These are phyloP conservation scores for Vanessa tameamea DNA, from an alignment of 1,140 invertebrate genomes.

Conservation along the genomic window DNA sequence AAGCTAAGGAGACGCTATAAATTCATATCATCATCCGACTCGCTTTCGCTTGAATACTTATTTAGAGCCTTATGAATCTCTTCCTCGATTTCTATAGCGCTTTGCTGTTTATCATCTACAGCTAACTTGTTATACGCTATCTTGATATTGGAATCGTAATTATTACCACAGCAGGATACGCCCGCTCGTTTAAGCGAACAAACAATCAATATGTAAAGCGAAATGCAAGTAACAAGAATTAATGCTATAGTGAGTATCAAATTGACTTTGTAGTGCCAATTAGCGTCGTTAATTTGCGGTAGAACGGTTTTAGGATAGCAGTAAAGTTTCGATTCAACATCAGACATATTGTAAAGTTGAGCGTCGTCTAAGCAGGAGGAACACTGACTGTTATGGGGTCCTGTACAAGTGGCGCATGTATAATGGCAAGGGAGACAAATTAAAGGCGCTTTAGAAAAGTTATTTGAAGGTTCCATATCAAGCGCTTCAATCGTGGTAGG, in stretches of 20 bases:
- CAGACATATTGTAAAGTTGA: slow-evolving; percentile 59
- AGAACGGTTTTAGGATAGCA: slow-evolving; percentile 68
- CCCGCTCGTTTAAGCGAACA: slow-evolving; percentile 51
- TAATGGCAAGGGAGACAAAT: slow-evolving; percentile 72
- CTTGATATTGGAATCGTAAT: slow-evolving; percentile 64
- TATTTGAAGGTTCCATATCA: slow-evolving; percentile 61
- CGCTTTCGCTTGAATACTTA: slow-evolving; percentile 64
- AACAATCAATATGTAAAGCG: slow-evolving; percentile 51
- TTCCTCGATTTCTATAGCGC: slow-evolving; percentile 68
- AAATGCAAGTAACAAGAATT: slow-evolving; percentile 48
- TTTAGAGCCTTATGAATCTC: slow-evolving; percentile 71
- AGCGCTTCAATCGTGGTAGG: slow-evolving; percentile 57
- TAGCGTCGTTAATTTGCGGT: slow-evolving; percentile 58
- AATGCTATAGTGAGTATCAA: slow-evolving; percentile 53
- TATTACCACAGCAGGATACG: slow-evolving; percentile 47
- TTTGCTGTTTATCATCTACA: slow-evolving; percentile 67
- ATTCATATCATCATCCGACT: slow-evolving; percentile 69
- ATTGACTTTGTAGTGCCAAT: slow-evolving; percentile 66
- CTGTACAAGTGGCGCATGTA: slow-evolving; percentile 67
- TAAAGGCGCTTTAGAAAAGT: slow-evolving; percentile 50
- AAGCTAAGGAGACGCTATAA: slow-evolving; percentile 63
- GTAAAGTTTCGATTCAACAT: slow-evolving; percentile 57
- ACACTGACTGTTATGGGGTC: slow-evolving; percentile 67
- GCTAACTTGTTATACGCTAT: slow-evolving; percentile 70
- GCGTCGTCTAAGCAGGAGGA: slow-evolving; percentile 68